These are phyloP conservation scores for Vulpes lagopus DNA, from an alignment of 2,113 vertebrate species.

Conservation along the genomic window DNA sequence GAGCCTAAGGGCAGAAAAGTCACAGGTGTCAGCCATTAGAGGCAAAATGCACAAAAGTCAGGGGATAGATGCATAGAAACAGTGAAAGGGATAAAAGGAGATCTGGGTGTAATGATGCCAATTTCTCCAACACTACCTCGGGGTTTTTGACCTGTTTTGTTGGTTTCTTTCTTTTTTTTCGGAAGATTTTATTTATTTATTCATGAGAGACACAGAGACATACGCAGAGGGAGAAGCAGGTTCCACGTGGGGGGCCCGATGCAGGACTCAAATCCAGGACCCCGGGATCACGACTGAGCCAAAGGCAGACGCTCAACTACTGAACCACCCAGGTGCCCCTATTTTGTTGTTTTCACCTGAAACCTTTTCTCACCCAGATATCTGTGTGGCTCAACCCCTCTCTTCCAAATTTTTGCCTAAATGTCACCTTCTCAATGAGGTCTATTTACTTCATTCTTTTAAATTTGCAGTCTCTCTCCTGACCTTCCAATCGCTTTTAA, in stretches of 20 bases:
- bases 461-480: background rate
- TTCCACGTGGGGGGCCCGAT: no score
- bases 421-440: background rate
- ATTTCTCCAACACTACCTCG: background rate
- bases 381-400: background rate
- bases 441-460: background rate
- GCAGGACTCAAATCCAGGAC: no score
- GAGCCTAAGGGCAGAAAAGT: background rate
- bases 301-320: no score
- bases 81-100: background rate
- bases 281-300: no score
- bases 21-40: background rate
- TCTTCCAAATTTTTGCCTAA: conserved; percentile 1
- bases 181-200: no score
- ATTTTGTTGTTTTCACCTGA: background rate
- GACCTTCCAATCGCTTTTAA: background rate
- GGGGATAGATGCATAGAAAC: background rate
- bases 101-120: background rate
- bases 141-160: background rate
- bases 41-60: background rate
- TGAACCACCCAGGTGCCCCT: no score
- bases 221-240: no score
- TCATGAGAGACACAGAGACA: no score
- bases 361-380: background rate
- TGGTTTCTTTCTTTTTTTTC: no score